A percentile compares a stretch with the other conserved stretches of the same genome.
phyloP scores from a whole-genome alignment of 1,140 invertebrate species.

The Eumeta japonica region DNA sequence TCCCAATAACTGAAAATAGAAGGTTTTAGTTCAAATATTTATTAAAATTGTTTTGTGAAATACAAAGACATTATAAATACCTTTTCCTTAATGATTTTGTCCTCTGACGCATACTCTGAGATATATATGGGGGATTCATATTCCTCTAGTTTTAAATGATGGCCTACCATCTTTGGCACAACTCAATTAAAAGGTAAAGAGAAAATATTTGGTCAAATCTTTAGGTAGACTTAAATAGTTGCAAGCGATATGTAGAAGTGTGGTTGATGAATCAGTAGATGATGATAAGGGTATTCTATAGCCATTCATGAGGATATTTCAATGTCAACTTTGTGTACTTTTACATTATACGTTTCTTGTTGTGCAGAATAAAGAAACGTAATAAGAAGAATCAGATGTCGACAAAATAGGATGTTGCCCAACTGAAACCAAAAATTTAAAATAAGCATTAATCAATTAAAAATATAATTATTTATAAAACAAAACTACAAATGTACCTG shows the following conservation, averaged over 20 bases:
- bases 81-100: conserved; percentile 74
- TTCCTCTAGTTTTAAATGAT: conserved; percentile 85
- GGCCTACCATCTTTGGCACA: conserved; percentile 67
- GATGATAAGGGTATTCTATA: conserved; percentile 79
- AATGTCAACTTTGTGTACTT: conserved; percentile 71
- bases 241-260: conserved; percentile 78
- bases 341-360: conserved; percentile 76
- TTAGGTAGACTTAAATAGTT: conserved; percentile 73
- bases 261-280: conserved; percentile 78
- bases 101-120: conserved; percentile 67
- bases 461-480: conserved; percentile 3
- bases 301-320: conserved; percentile 84
- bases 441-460: conserved; percentile 6
- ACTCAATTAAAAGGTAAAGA: conserved; percentile 81
- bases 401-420: conserved; percentile 81
- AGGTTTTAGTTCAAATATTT: too few species aligned
- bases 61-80: conserved; percentile 34
- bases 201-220: conserved; percentile 82
- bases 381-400: conserved; percentile 77
- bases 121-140: conserved; percentile 96
- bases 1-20: conserved; percentile 86
- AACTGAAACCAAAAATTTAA: conserved; percentile 60
- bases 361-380: conserved; percentile 89
- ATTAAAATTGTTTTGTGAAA: too few species aligned
- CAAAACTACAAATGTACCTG: conserved; percentile 61